Evolutionary conservation across 2,113 vertebrate genomes (phyloP).

Genomic region (Sceloporus undulatus): DNA sequence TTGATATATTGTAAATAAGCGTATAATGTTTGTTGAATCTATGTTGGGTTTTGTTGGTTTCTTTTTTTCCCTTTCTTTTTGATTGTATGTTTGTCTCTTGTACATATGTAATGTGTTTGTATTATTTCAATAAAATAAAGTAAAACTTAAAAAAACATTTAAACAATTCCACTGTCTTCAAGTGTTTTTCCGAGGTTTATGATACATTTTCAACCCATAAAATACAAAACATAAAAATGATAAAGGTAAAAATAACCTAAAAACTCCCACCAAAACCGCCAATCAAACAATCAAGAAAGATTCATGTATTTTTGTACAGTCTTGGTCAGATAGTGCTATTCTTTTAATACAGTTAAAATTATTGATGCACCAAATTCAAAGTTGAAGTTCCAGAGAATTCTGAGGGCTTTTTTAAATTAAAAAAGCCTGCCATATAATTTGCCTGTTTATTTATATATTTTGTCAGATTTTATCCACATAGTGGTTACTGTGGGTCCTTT

Average conservation of each 20-base stretch:
- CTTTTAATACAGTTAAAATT: background rate
- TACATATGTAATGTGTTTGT: no score
- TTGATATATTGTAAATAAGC: no score
- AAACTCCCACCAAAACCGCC: background rate
- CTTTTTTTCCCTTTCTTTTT: no score
- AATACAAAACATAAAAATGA: background rate
- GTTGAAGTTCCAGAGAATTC: background rate
- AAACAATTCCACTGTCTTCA: background rate
- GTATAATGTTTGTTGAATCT: no score
- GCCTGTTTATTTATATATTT: background rate
- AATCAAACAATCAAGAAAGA: background rate
- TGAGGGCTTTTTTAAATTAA: background rate
- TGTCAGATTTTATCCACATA: accelerated
- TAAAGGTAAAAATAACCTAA: background rate
- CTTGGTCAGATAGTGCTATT: background rate
- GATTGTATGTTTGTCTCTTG: no score
- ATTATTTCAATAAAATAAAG: no score
- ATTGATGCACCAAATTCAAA: background rate
- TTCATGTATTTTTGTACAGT: background rate
- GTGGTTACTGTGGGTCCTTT: background rate
- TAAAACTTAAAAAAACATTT: no score
- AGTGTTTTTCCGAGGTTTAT: background rate
- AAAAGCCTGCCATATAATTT: background rate
- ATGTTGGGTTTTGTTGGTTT: no score
- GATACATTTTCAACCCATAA: background rate